Evolutionary conservation across 2,888 invertebrate genomes (phyloP), one percentile per base, ranked within the genome.

Genomic region (Eilema sororculum): DNA sequence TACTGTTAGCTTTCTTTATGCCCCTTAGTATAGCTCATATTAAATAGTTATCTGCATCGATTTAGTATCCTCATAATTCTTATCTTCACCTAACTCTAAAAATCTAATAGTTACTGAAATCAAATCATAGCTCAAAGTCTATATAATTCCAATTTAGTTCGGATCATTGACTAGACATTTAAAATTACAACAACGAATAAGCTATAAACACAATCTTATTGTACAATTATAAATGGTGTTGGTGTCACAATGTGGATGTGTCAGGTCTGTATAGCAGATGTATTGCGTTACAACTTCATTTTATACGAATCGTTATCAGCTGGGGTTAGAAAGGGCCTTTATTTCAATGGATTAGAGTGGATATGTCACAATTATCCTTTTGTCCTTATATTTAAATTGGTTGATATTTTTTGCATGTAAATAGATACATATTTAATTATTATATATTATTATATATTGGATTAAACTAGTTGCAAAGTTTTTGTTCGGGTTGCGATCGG

Each of bases 221-320:
- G 84, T 87, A 87, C 90, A 87, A 90, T 91, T 90, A 87, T 88
- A 89, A 90, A 91, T 89, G 84, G 89, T 87, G 82, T 87, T 89
- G 86, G 89, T 80, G 79, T 84, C 78, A 90, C 89, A 89, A 93
- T 94, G 90, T 87, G 92, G 93, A 86, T 86, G 89, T 93, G 93
- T 92, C 91, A 90, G 87, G 73, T 87, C 87, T 86, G 87, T 88
- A 90, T 88, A 91, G 88, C 95, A 95, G 95, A 95, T 95, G 95
- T 95, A 94, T 91, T 89, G 88, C 88, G 91, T 94, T 94, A 93
- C 93, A 88, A 91, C 89, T 93, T 92, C 90, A 92, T 94, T 93
- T 90, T 92, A 89, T 89, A 91, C 83, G 89, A 89, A 89, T 89
- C 87, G 91, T 90, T 90, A 91, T 89, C 88, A 91, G 85, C 84